Conservation (phyloP, 2,888 invertebrate genomes). For the Spodoptera littoralis region DNA sequence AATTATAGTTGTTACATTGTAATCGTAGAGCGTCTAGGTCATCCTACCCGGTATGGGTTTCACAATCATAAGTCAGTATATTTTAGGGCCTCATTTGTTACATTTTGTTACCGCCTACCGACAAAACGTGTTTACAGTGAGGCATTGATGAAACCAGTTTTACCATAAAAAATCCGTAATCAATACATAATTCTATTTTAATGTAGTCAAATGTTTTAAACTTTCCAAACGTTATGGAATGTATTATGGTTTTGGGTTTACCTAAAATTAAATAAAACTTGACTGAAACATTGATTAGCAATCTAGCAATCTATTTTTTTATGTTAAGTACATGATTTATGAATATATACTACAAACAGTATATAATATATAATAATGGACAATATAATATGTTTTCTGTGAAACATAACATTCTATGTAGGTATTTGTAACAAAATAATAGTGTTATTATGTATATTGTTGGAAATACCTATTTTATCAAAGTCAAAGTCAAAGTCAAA, state of each 20-base stretch:
- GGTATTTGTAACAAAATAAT: too few relatives aligned
- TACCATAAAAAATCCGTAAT: slow-evolving; percentile 34
- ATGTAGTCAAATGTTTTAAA: slow-evolving; percentile 26
- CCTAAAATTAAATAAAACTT: not conserved
- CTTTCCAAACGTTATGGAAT: slow-evolving; percentile 1
- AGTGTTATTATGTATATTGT: too few relatives aligned
- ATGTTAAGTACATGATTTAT: slow-evolving; percentile 1
- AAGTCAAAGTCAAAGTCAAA: too few relatives aligned
- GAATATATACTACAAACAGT: not conserved
- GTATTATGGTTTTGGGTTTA: not conserved
- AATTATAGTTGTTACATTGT: not conserved
- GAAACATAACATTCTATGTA: too few relatives aligned
- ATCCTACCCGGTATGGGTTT: not conserved
- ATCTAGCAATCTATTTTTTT: slow-evolving; percentile 6
- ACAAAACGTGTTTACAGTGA: slow-evolving; percentile 21
- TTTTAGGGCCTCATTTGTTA: slow-evolving; percentile 7
- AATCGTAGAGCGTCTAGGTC: not conserved
- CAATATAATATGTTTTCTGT: not conserved
- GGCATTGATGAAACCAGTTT: slow-evolving; percentile 48
- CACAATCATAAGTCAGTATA: not conserved
- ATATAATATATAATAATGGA: not conserved
- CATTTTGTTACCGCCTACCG: slow-evolving; percentile 1
- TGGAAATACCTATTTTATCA: too few relatives aligned
- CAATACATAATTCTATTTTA: slow-evolving; percentile 31
- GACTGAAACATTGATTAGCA: slow-evolving; percentile 2